A percentile compares a stretch with the other conserved stretches of the same genome.
phyloP scores from a whole-genome alignment of 2,888 invertebrate genomes.

The Trileptium ribeirensis region DNA sequence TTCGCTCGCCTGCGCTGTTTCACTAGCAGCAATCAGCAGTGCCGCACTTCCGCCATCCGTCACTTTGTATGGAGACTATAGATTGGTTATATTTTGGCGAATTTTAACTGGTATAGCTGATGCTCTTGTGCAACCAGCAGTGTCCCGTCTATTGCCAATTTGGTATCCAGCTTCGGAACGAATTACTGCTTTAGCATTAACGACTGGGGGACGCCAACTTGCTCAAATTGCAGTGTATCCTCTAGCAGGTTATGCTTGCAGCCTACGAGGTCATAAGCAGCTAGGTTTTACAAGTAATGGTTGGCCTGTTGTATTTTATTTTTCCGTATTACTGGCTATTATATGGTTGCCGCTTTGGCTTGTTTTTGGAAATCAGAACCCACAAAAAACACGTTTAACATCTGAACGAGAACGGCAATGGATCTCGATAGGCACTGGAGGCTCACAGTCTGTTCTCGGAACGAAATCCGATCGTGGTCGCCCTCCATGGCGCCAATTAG shows the following conservation, averaged over 20 bases:
- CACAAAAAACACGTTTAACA: not conserved
- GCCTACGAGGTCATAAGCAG: not conserved
- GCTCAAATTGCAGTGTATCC: constrained; percentile 15
- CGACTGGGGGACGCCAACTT: constrained; percentile 23
- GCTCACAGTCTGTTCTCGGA: not conserved
- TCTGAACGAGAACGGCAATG: not conserved
- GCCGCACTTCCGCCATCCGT: not conserved
- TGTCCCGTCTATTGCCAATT: not conserved
- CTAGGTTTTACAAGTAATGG: no score
- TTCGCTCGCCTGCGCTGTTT: not conserved
- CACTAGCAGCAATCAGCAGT: not conserved
- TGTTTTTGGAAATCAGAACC: constrained; percentile 7
- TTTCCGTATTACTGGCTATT: constrained; percentile 2
- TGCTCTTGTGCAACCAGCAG: constrained; percentile 23
- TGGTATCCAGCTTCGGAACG: constrained; percentile 17
- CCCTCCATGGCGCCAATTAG: constrained; percentile 7
- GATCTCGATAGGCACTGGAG: not conserved
- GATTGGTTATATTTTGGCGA: constrained; percentile 9
- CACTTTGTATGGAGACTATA: not conserved
- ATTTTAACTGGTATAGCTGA: constrained; percentile 11
- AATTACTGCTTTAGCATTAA: constrained; percentile 2
- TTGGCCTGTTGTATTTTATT: constrained; percentile 23
- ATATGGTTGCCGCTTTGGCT: constrained; percentile 7
- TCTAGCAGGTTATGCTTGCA: constrained; percentile 11
- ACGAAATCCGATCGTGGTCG: not conserved